Base-by-base conservation (phyloP, 2,113 vertebrate species). In the Chlamydotis undulata region DNA sequence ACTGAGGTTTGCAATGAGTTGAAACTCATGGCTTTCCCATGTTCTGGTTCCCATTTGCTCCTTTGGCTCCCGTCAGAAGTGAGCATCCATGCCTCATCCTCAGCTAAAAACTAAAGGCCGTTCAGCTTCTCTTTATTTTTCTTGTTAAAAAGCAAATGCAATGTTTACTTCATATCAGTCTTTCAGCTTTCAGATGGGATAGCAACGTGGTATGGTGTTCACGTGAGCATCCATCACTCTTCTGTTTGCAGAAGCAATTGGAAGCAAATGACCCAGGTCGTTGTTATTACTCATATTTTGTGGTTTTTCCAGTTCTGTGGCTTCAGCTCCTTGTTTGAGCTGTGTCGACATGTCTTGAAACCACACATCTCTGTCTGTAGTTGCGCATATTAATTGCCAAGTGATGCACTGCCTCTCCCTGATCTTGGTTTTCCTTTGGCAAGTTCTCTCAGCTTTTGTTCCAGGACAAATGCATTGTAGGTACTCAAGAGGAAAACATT, bases 241-340 rank as follows among this genome's bases (percentile, higher is more conserved):
- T 86, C 71, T 65, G 89, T 97, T 92, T 95, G 47, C 87, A 96
- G 81, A 95, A 97, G 83, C 79, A 96, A 96, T 94, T 95, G 95
- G 84, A 85, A 89, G 82, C 77, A 96, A 96, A 88, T 96, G 90
- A 96, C 78, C 93, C 89, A 59, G 78, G 89, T 79, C 18, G 59
- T 94, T 23, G 41, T 96, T 96, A 92, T 97, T 97, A 80, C 67
- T 95, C 74, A 73, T 90, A 61, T 91, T 91, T 87, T 86, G 49
- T 29, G 28, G 3, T 15, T 84, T 91, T 96, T 95, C 89, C 73
- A 82, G 78, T 95, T 92, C 87, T 79, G 71, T 9, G 43, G 43
- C 80, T 95, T 95, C 92, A 96, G 75, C 74, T 96, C 67, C 69
- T 87, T 94, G 56, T 87, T 92, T 93, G 90, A 97, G 87, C 94